Base-by-base conservation (phyloP, 1,140 invertebrate genomes). In the Stegodyphus dumicola region DNA sequence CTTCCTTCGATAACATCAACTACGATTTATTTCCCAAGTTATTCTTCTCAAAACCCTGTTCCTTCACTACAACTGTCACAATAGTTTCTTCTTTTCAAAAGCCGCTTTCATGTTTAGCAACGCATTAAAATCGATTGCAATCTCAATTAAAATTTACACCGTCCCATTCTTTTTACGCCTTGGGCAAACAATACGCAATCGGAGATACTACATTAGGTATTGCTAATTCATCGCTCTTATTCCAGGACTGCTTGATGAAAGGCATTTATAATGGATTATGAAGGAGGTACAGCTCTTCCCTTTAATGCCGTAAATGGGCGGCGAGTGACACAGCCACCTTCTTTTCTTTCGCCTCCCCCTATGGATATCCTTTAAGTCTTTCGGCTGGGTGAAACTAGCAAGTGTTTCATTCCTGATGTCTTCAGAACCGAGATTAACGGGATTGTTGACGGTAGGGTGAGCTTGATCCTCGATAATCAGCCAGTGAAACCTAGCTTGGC, bases 301-400 rank as follows among this genome's bases (percentile, higher is more conserved):
- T 79, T 70, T 79, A 79, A 79, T 77, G 76, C 76, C 76, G 60
- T 77, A 77, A 77, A 33, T 77, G 64, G 76, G 17, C 48, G 48
- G 11, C 67, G 52, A 70, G 7, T 70, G 77, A 66, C 10, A n/a
- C 7, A 18, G 65, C 6, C 11, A 7, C 66, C 18, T 70, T 66
- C 53, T 69, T 69, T 70, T 64, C 75, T 77, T 56, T 70, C 77
- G 52, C 70, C 54, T 70, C n/a, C 75, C 66, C 64, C 7, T 56
- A 51, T 13, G 73, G 10, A 54, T 15, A 76, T 76, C 53, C 73
- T 53, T 17, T 13, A 56, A 11, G 69, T 71, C 69, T 75, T 56
- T 11, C 52, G 53, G 73, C n/a, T 11, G 76, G 76, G 66, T 77
- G 60, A n/a, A 48, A 33, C 48, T 33, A 77, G 77, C 65, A 79